These are phyloP conservation scores for Eulemur coronatus DNA, from an alignment of 2,797 vertebrate genomes.

Conservation along the genomic window DNA sequence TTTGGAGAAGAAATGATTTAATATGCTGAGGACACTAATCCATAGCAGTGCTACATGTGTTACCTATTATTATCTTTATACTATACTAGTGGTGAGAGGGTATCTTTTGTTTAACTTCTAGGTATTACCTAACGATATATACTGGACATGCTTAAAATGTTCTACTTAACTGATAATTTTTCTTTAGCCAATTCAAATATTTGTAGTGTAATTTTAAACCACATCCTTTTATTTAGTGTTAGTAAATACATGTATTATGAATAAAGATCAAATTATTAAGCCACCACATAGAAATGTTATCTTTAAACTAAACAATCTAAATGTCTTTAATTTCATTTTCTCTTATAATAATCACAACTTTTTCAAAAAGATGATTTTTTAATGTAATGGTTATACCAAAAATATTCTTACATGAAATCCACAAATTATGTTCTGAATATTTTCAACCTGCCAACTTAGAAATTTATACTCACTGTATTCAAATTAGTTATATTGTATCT, in stretches of 20 bases:
- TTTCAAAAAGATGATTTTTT: background rate
- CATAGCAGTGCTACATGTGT: rapidly evolving
- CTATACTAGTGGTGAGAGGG: background rate
- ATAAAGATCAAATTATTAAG: background rate
- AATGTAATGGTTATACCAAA: background rate
- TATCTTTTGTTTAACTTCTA: background rate
- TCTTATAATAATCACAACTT: background rate
- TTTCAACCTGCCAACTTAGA: background rate
- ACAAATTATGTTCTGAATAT: background rate
- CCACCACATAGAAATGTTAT: background rate
- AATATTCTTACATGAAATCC: background rate
- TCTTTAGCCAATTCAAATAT: background rate
- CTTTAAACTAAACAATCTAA: background rate
- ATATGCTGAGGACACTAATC: background rate
- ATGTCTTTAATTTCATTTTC: background rate
- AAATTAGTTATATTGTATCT: constrained; percentile 28
- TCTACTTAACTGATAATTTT: background rate
- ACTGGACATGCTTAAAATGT: background rate
- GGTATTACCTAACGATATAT: background rate
- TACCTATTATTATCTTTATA: background rate
- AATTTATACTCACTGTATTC: background rate
- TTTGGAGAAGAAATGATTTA: background rate
- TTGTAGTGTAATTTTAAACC: background rate
- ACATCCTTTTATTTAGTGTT: background rate
- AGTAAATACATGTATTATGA: background rate